Conservation (phyloP, 2,888 invertebrate species). For the Palloptera scutellata region DNA sequence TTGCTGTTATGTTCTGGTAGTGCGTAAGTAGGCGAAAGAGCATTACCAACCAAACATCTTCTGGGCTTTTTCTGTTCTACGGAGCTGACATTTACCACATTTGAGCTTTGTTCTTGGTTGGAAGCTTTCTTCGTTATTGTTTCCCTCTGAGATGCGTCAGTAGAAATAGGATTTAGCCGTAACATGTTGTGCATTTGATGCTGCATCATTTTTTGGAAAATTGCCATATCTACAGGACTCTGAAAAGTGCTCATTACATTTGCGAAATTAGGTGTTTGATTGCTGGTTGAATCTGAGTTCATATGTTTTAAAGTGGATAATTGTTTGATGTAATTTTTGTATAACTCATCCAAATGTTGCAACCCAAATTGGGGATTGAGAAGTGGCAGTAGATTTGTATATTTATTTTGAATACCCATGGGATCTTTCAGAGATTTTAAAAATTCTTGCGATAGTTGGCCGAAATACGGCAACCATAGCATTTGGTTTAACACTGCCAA, state of each 20-base stretch:
- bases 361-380: slow-evolving; percentile 45
- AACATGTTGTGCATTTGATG: slow-evolving; percentile 64
- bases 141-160: slow-evolving; percentile 24
- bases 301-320: slow-evolving; percentile 60
- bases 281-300: slow-evolving; percentile 31
- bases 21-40: no score
- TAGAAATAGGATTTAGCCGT: slow-evolving; percentile 50
- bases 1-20: neutral
- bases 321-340: slow-evolving; percentile 50
- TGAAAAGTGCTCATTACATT: slow-evolving; percentile 53
- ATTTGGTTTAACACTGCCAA: slow-evolving; percentile 76
- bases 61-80: slow-evolving; percentile 19
- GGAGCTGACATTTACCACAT: slow-evolving; percentile 10
- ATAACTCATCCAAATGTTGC: slow-evolving; percentile 48
- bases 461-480: slow-evolving; percentile 76
- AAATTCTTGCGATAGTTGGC: slow-evolving; percentile 66
- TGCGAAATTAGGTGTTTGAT: slow-evolving; percentile 15
- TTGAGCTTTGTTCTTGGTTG: slow-evolving; percentile 13
- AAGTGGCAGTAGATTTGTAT: slow-evolving; percentile 48
- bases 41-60: neutral
- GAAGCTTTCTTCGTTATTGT: slow-evolving; percentile 3
- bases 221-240: slow-evolving; percentile 64
- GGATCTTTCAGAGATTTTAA: slow-evolving; percentile 61
- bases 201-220: slow-evolving; percentile 77
- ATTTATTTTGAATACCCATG: slow-evolving; percentile 48